Evolutionary conservation across 2,113 vertebrate species (phyloP), one percentile per base, ranked within the genome.

Genomic region (human (Homo sapiens)): DNA sequence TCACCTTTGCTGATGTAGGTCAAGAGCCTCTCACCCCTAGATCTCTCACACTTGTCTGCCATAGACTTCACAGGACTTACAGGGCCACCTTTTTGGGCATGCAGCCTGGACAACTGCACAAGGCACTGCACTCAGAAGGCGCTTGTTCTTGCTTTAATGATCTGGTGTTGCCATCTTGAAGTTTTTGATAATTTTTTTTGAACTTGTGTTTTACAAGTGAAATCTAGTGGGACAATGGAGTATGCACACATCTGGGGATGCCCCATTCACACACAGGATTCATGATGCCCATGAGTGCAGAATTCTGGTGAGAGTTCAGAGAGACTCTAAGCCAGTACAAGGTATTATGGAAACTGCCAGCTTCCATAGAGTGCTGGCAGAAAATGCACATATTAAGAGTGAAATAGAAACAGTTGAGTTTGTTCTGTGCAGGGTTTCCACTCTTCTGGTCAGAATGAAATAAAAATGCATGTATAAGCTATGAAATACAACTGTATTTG

Each of bases 211-310:
- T 61, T 32, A 20, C 35, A 72, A 79, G 45, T 66, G 38, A 55
- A 91, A 43, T 40, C 9, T 35, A 59, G 1, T n/a, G 10, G 6
- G 30, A 35, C 14, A 16, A 5, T 35, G 23, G 27, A 8, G 27
- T 20, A 2, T 38, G 8, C 27, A 5, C 25, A 35, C 13, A 12
- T 61, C 10, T 35, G 43, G 5, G 8, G 1, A 25, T 78, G n/a
- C 11, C 52, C 16, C 3, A 0, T 55, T 50, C 18, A 45, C 8
- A 13, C 6, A 14, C 0, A 88, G 25, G 73, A 45, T 1, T 27
- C 10, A 4, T 7, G 20, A n/a, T 1, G 14, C 27, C 22, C 11
- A 2, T 5, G 23, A 3, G 25, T 3, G 14, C 48, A 78, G 68
- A 2, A 23, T 32, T 55, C 45, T 78, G 13, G 2, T 17, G 5